phyloP scores from a whole-genome alignment of 2,888 invertebrate genomes.

The Terebella lapidaria region DNA sequence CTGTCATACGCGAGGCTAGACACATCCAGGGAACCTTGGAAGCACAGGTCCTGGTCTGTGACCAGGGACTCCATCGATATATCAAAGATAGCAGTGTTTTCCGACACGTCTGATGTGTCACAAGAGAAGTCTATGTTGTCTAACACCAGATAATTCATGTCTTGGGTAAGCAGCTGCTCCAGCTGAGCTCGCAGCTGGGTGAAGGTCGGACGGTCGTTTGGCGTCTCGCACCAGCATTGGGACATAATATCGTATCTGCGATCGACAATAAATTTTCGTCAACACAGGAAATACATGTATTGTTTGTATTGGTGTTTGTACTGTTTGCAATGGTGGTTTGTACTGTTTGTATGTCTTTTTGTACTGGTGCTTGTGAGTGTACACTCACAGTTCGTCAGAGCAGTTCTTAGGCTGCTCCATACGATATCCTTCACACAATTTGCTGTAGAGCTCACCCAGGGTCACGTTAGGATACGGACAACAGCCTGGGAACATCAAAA shows the following conservation, averaged over 20 bases:
- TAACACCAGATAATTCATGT: conserved; percentile 46
- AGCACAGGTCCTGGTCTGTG: background rate
- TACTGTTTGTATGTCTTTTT: no score
- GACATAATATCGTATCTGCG: conserved; percentile 47
- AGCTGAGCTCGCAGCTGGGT: conserved; percentile 39
- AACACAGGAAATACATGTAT: background rate
- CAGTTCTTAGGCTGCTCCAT: conserved; percentile 49
- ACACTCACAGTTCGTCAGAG: conserved; percentile 46
- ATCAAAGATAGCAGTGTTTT: background rate
- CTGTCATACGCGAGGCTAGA: background rate
- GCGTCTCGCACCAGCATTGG: conserved; percentile 46
- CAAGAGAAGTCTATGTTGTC: conserved; percentile 37
- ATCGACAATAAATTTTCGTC: background rate
- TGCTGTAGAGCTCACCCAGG: conserved; percentile 42
- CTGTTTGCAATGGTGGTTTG: no score
- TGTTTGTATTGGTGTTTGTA: background rate
- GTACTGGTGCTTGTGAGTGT: no score
- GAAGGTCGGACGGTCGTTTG: conserved; percentile 42
- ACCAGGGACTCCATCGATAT: background rate
- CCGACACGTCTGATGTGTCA: background rate
- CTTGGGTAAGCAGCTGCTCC: conserved; percentile 39
- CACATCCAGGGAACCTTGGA: no score
- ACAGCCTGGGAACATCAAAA: conserved; percentile 33
- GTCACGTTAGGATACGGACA: conserved; percentile 47
- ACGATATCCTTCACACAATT: conserved; percentile 45